These are phyloP conservation scores for Nemapogon koenigi DNA, from an alignment of 2,888 invertebrate species.

Conservation along the genomic window DNA sequence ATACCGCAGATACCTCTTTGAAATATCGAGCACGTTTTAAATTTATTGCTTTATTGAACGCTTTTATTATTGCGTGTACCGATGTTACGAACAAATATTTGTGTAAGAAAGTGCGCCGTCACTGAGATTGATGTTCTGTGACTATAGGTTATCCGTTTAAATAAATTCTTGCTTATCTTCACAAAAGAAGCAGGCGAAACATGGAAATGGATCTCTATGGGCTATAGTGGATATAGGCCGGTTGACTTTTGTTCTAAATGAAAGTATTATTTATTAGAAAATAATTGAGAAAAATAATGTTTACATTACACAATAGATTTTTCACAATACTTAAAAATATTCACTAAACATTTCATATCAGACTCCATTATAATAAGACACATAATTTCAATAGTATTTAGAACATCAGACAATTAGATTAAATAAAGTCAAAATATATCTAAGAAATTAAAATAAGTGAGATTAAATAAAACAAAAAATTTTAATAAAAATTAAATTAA, in stretches of 20 bases:
- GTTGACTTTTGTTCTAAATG: too few species aligned
- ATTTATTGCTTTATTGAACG: conserved; percentile 27
- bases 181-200: too few species aligned
- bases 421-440: not conserved
- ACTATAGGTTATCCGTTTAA: too few species aligned
- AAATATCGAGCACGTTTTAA: conserved; percentile 32
- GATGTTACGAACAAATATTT: too few species aligned
- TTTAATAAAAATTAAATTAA: not conserved
- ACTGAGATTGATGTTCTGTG: too few species aligned
- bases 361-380: not conserved
- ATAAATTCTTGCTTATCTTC: too few species aligned
- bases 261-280: too few species aligned
- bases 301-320: not conserved
- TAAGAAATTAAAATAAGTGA: not conserved
- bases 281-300: not conserved
- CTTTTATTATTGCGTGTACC: not conserved
- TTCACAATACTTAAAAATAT: too few species aligned
- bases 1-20: conserved; percentile 33
- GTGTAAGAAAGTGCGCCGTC: too few species aligned
- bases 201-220: too few species aligned
- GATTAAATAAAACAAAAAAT: not conserved
- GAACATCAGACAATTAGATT: not conserved
- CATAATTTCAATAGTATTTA: not conserved
- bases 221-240: too few species aligned
- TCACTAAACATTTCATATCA: not conserved